Percentiles rank a stretch among this genome's conserved stretches.
These are phyloP conservation scores for Loripinus fragilis DNA, from an alignment of 2,888 invertebrate species.

Conservation along the genomic window DNA sequence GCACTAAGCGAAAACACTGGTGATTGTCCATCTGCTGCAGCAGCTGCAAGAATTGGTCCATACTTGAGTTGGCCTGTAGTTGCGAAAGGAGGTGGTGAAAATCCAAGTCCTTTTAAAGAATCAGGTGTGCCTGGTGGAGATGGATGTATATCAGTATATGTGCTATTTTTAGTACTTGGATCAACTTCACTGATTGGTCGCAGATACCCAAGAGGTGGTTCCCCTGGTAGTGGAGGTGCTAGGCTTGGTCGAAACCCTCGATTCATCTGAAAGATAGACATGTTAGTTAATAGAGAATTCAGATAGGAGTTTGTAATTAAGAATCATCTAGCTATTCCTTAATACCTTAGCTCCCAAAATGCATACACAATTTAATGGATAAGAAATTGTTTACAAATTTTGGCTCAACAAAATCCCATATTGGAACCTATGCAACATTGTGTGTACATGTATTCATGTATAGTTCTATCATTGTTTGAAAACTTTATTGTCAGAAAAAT, in stretches of 20 bases:
- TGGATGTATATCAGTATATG: background rate
- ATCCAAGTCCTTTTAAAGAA: background rate
- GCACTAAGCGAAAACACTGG: background rate
- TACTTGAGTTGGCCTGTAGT: slow-evolving; percentile 55
- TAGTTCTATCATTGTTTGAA: too few relatives aligned
- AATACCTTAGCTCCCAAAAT: too few relatives aligned
- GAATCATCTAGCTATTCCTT: too few relatives aligned
- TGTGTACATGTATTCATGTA: too few relatives aligned
- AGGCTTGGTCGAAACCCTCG: slow-evolving; percentile 30
- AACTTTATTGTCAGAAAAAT: too few relatives aligned
- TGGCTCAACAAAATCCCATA: too few relatives aligned
- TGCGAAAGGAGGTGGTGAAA: slow-evolving; percentile 30
- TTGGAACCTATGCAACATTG: too few relatives aligned
- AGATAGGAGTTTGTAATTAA: too few relatives aligned
- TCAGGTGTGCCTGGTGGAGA: slow-evolving; percentile 34
- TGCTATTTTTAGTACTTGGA: background rate
- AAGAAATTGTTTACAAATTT: too few relatives aligned
- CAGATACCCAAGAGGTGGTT: slow-evolving; percentile 39
- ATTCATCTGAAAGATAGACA: slow-evolving; percentile 50
- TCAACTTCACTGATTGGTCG: slow-evolving; percentile 40
- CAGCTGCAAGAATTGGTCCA: slow-evolving; percentile 57
- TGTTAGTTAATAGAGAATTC: too few relatives aligned
- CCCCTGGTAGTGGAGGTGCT: slow-evolving; percentile 41
- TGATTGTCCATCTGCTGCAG: slow-evolving; percentile 26
- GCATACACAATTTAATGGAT: too few relatives aligned